phyloP scores from a whole-genome alignment of 2,888 invertebrate genomes.

The Chrysolina americana region DNA sequence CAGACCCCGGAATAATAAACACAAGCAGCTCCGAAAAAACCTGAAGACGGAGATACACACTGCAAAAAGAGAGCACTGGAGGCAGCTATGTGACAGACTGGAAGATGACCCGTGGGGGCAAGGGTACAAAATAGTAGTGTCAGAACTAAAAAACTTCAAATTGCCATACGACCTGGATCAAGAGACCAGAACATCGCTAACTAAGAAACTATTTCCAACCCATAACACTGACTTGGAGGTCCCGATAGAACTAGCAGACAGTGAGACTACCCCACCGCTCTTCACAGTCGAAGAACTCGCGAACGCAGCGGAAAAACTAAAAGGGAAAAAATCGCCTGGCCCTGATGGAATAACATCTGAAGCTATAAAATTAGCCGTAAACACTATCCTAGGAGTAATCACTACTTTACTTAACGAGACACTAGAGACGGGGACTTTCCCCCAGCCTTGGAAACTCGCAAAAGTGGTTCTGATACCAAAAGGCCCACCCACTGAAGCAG shows the following conservation, averaged over 20 bases:
- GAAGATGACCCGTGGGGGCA: not conserved
- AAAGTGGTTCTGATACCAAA: slow-evolving; percentile 39
- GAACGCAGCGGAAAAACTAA: too few species aligned
- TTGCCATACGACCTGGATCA: too few species aligned
- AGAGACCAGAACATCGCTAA: not conserved
- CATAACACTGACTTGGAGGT: too few species aligned
- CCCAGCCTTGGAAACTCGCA: slow-evolving; percentile 36
- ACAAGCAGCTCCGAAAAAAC: not conserved
- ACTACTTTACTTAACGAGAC: slow-evolving; percentile 34
- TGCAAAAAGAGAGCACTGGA: slow-evolving; percentile 17
- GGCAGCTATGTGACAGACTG: not conserved
- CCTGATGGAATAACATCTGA: too few species aligned
- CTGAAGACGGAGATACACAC: not conserved
- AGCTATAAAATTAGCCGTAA: slow-evolving; percentile 39
- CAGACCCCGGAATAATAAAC: not conserved
- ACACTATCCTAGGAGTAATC: slow-evolving; percentile 28
- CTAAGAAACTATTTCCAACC: slow-evolving; percentile 28
- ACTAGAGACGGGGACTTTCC: too few species aligned
- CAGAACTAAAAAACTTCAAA: not conserved
- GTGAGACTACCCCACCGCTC: too few species aligned
- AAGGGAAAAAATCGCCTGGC: too few species aligned
- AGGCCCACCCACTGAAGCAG: not conserved
- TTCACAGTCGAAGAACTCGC: too few species aligned
- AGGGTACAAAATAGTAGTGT: not conserved
- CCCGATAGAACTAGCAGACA: too few species aligned